phyloP scores from a whole-genome alignment of 2,113 vertebrate genomes.

The Ginglymostoma cirratum region DNA sequence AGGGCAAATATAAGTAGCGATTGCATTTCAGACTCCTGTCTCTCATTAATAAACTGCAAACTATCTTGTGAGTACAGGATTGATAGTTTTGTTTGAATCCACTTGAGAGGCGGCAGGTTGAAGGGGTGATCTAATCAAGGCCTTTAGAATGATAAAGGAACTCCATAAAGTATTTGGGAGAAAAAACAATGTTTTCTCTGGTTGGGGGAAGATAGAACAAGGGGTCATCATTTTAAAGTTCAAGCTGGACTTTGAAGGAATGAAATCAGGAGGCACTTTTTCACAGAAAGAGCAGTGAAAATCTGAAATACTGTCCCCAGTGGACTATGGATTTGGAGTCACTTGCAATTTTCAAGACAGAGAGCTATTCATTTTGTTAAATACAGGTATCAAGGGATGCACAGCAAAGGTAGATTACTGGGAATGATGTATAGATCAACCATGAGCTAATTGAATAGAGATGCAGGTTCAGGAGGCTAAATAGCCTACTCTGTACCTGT shows the following conservation, averaged over 20 bases:
- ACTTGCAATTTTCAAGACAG: background rate
- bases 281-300: background rate
- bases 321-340: background rate
- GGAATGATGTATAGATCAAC: background rate
- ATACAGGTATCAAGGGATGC: background rate
- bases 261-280: background rate
- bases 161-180: background rate
- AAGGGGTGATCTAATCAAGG: background rate
- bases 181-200: background rate
- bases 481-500: background rate
- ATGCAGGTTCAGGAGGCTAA: background rate
- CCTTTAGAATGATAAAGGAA: background rate
- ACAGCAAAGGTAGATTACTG: background rate
- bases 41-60: constrained; percentile 23
- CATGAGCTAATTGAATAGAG: background rate
- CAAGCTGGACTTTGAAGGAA: background rate
- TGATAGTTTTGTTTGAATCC: background rate
- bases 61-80: background rate
- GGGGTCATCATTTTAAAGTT: background rate
- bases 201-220: background rate
- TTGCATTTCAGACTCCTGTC: constrained; percentile 23
- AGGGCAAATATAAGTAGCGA: background rate
- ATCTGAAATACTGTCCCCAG: background rate
- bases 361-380: background rate
- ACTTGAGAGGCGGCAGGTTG: background rate